Percentiles rank a stretch among this genome's conserved stretches.
phyloP scores from a whole-genome alignment of 1,140 invertebrate genomes.

The Aphaenogaster ashmeadi region DNA sequence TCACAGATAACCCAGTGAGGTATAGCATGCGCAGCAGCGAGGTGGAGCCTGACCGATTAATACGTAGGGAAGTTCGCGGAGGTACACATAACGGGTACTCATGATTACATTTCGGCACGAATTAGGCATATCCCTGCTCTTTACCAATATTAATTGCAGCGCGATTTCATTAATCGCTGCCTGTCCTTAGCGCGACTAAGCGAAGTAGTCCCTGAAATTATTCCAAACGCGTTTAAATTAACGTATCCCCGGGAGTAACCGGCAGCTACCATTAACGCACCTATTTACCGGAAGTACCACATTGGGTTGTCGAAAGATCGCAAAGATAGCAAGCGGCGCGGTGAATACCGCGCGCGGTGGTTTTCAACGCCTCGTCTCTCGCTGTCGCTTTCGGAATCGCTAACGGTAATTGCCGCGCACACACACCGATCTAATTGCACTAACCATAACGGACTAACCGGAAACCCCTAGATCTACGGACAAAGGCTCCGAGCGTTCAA shows the following conservation, averaged over 20 bases:
- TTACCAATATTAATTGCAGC: slow-evolving; percentile 38
- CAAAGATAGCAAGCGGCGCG: slow-evolving; percentile 18
- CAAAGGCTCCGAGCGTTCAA: slow-evolving; percentile 95
- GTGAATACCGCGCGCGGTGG: background rate
- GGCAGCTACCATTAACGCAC: slow-evolving; percentile 57
- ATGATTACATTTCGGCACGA: slow-evolving; percentile 18
- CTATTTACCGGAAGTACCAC: slow-evolving; percentile 71
- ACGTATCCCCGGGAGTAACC: slow-evolving; percentile 22
- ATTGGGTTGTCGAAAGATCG: slow-evolving; percentile 75
- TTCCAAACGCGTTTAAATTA: slow-evolving; percentile 26
- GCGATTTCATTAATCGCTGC: slow-evolving; percentile 39
- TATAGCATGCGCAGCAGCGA: slow-evolving; percentile 48
- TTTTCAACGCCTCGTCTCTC: slow-evolving; percentile 41
- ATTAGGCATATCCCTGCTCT: background rate
- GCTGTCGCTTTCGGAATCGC: slow-evolving; percentile 77
- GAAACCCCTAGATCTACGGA: slow-evolving; percentile 93
- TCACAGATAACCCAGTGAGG: slow-evolving; percentile 54
- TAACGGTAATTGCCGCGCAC: slow-evolving; percentile 76
- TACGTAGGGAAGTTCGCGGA: background rate
- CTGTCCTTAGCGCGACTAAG: background rate
- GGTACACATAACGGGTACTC: background rate
- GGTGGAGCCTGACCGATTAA: slow-evolving; percentile 29
- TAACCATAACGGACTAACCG: slow-evolving; percentile 86
- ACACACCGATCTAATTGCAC: slow-evolving; percentile 78
- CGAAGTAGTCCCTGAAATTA: slow-evolving; percentile 10